These are phyloP conservation scores for Tapirus indicus DNA, from an alignment of 2,797 vertebrate genomes.

Conservation along the genomic window DNA sequence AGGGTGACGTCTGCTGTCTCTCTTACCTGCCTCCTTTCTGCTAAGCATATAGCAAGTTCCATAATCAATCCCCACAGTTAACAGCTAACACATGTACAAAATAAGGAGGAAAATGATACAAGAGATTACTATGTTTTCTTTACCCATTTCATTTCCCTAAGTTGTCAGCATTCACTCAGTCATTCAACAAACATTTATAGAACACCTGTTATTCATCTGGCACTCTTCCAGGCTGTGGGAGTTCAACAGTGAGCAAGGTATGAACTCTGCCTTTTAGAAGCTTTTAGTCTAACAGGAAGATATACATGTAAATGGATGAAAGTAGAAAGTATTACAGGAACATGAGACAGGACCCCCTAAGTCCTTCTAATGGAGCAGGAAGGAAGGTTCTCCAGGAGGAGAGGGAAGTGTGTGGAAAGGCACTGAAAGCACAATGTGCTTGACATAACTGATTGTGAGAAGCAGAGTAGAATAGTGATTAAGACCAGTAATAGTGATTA, in stretches of 20 bases:
- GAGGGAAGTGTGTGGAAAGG: neutral
- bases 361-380: neutral
- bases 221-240: neutral
- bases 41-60: neutral
- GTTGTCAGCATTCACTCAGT: neutral
- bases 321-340: neutral
- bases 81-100: neutral
- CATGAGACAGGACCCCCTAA: neutral
- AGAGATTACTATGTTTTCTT: neutral
- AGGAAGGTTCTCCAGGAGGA: neutral
- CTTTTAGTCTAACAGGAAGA: neutral
- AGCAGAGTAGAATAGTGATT: neutral
- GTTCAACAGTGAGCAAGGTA: neutral
- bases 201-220: neutral
- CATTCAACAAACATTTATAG: neutral
- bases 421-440: rapidly evolving
- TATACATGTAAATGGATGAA: too few relatives aligned
- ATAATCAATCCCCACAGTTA: neutral
- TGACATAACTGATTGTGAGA: neutral
- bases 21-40: neutral
- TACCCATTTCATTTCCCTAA: neutral
- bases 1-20: neutral
- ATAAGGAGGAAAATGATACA: neutral
- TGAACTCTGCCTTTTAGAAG: neutral
- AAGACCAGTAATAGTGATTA: neutral